Evolutionary conservation across 2,113 vertebrate genomes (phyloP).

Genomic region (Silurus asotus): DNA sequence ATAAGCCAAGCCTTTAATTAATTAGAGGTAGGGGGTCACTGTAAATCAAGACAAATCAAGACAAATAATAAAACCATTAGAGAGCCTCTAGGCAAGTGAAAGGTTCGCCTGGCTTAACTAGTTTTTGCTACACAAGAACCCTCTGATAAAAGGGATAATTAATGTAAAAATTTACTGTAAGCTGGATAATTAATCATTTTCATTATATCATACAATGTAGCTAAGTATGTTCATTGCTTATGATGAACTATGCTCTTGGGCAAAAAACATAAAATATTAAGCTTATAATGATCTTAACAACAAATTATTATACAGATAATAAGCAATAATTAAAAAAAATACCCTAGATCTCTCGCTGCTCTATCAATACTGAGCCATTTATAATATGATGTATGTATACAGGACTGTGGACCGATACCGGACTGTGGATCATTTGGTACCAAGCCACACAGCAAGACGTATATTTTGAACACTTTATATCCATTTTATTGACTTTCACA

Average conservation of each 20-base stretch:
- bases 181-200: background rate
- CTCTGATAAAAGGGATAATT: background rate
- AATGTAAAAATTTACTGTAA: background rate
- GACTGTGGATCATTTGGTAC: too few species aligned
- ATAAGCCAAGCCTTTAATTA: background rate
- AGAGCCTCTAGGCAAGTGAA: background rate
- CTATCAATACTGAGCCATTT: too few species aligned
- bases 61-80: slow-evolving; percentile 8
- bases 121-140: background rate
- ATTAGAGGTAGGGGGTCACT: background rate
- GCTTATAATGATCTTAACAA: too few species aligned
- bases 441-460: too few species aligned
- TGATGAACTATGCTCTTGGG: background rate
- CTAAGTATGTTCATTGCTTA: background rate
- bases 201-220: background rate
- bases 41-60: background rate
- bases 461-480: too few species aligned
- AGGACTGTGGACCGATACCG: too few species aligned
- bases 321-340: too few species aligned
- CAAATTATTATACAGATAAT: too few species aligned
- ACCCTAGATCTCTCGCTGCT: too few species aligned
- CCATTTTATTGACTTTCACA: too few species aligned
- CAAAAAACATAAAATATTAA: too few species aligned
- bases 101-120: background rate
- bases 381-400: too few species aligned